Evolutionary conservation across 2,797 vertebrate species (phyloP), one percentile per base, ranked within the genome.

Genomic region (Erpetoichthys calabaricus): DNA sequence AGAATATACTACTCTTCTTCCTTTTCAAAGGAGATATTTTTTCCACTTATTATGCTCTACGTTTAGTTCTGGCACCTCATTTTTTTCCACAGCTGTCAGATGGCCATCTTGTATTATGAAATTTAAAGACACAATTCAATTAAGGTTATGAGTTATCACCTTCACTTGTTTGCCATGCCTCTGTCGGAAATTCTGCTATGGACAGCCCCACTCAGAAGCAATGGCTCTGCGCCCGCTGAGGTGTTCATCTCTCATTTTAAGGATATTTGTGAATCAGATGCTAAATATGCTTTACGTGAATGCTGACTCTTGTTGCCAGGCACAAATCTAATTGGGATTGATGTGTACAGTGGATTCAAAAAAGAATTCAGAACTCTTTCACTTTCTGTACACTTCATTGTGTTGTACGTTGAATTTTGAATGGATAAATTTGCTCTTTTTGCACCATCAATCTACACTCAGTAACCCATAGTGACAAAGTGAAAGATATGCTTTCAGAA

Each of bases 61-160:
- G 68, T 66, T 71, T 75, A 61, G 60, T 71, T 71, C 74, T 62
- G 72, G 72, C 69, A 75, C 68, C 70, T 72, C 63, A 76, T 77
- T 67, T 75, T 25, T 70, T 67, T 49, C 60, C 7, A 71, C 73
- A 69, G 60, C 70, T 78, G 71, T 79, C 79, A 70, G 79, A 78
- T 79, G 80, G 80, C 79, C 76, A 75, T 78, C 71, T 81, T 73
- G 68, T 76, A 74, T 80, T 84, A 78, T 80, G 75, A 82, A 85
- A 83, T 88, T 82, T 84, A 88, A 81, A 79, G 81, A 76, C 82
- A 85, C 83, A 82, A 89, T 86, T 87, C 85, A 88, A 85, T 88
- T 89, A 89, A 83, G 78, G 71, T 73, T 75, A 76, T 77, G 67
- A 80, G 76, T 81, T 80, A 81, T 76, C 75, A 70, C 65, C 67